Evolutionary conservation across 2,888 invertebrate genomes (phyloP).

Genomic region (Leptarthrus brevirostris): DNA sequence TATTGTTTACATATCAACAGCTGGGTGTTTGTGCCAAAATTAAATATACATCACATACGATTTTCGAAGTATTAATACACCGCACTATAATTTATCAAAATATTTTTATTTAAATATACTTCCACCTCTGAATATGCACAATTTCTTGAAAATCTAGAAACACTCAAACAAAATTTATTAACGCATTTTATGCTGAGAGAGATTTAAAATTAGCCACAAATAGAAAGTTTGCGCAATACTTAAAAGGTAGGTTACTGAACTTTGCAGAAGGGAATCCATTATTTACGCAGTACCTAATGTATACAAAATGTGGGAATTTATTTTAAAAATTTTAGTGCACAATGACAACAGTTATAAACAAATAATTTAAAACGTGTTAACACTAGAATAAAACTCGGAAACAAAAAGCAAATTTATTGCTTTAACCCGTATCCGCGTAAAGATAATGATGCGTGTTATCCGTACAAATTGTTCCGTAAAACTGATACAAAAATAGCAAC

Average conservation of each 20-base stretch:
- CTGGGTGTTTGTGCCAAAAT: too few relatives aligned
- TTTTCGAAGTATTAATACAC: background rate
- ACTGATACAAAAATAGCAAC: conserved; percentile 31
- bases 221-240: conserved; percentile 8
- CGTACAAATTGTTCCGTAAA: conserved; percentile 35
- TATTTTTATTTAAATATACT: background rate
- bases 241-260: conserved; percentile 24
- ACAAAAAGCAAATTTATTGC: conserved; percentile 3
- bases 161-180: conserved; percentile 11
- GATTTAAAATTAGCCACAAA: conserved; percentile 7
- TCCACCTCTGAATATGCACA: background rate
- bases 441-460: conserved; percentile 32
- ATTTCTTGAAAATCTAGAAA: conserved; percentile 6
- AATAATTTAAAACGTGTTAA: conserved; percentile 9
- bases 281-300: background rate
- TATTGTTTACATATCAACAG: too few relatives aligned
- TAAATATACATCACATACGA: too few relatives aligned
- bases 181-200: conserved; percentile 17
- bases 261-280: conserved; percentile 22
- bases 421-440: conserved; percentile 1
- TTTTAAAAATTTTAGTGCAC: too few relatives aligned
- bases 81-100: background rate
- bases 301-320: too few relatives aligned
- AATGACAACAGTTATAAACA: too few relatives aligned
- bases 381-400: conserved; percentile 13